phyloP scores from a whole-genome alignment of 1,140 invertebrate species.

The Chironomus striatipennis region DNA sequence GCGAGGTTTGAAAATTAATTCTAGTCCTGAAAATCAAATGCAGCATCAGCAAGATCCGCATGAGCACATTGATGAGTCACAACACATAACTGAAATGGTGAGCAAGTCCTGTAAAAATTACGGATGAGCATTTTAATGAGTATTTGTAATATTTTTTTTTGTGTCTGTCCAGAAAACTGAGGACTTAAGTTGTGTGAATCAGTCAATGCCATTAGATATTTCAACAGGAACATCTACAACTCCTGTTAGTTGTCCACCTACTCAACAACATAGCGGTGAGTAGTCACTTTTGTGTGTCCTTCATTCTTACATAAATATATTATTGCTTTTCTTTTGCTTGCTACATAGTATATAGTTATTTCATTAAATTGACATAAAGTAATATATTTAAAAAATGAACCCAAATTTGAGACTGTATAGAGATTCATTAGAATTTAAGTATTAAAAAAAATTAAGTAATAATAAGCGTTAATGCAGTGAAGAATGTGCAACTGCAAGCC shows the following conservation, averaged over 20 bases:
- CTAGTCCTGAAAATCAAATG: constrained; percentile 16
- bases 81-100: constrained; percentile 19
- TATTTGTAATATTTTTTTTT: neutral
- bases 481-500: constrained; percentile 21
- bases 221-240: constrained; percentile 16
- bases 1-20: constrained; percentile 16
- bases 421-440: neutral
- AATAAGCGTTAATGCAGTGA: constrained; percentile 13
- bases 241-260: neutral
- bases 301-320: neutral
- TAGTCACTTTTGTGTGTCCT: neutral
- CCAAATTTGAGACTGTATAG: neutral
- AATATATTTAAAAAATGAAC: neutral
- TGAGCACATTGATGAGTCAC: constrained; percentile 11
- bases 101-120: too few species aligned
- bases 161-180: neutral
- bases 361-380: neutral
- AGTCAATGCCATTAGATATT: constrained; percentile 10
- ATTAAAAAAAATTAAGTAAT: neutral
- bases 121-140: neutral
- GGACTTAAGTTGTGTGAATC: constrained; percentile 18
- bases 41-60: constrained; percentile 20
- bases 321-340: neutral
- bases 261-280: constrained; percentile 9
- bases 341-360: neutral